phyloP scores from a whole-genome alignment of 1,140 invertebrate species.

The Odontomachus brunneus region DNA sequence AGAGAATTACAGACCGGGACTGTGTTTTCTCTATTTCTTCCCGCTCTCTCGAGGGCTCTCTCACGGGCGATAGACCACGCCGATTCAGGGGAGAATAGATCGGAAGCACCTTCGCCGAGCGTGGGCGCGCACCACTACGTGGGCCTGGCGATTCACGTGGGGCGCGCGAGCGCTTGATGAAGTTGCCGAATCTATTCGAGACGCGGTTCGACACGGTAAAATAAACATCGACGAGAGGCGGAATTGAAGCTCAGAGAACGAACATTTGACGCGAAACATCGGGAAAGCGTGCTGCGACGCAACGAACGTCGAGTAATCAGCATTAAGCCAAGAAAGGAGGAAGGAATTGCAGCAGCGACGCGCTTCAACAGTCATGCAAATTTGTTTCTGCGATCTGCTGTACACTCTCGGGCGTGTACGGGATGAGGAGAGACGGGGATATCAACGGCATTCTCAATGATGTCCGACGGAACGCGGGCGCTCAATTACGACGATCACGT shows the following conservation, averaged over 20 bases:
- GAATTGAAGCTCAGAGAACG: slow-evolving; percentile 16
- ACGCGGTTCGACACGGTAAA: slow-evolving; percentile 15
- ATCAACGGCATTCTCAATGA: too few species aligned
- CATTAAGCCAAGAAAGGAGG: slow-evolving; percentile 50
- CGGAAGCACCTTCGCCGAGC: slow-evolving; percentile 4
- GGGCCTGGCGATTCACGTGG: slow-evolving; percentile 31
- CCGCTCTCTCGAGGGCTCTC: background rate
- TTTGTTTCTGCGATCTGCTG: slow-evolving; percentile 35
- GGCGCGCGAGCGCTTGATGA: slow-evolving; percentile 6
- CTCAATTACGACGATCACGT: background rate
- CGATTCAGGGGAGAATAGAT: slow-evolving; percentile 29
- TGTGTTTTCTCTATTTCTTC: background rate
- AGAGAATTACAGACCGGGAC: background rate
- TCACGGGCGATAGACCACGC: background rate
- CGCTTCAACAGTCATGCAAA: slow-evolving; percentile 18
- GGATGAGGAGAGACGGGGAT: too few species aligned
- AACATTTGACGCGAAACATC: slow-evolving; percentile 43
- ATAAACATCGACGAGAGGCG: slow-evolving; percentile 49
- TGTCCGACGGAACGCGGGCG: background rate
- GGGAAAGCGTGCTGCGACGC: background rate
- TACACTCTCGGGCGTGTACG: too few species aligned
- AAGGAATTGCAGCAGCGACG: slow-evolving; percentile 4
- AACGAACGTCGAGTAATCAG: slow-evolving; percentile 55
- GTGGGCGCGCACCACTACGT: background rate
- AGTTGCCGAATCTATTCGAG: slow-evolving; percentile 46